Percentiles rank a stretch among this genome's conserved stretches.
Conservation (phyloP, 2,113 vertebrate species). For the Micronycteris hirsuta region DNA sequence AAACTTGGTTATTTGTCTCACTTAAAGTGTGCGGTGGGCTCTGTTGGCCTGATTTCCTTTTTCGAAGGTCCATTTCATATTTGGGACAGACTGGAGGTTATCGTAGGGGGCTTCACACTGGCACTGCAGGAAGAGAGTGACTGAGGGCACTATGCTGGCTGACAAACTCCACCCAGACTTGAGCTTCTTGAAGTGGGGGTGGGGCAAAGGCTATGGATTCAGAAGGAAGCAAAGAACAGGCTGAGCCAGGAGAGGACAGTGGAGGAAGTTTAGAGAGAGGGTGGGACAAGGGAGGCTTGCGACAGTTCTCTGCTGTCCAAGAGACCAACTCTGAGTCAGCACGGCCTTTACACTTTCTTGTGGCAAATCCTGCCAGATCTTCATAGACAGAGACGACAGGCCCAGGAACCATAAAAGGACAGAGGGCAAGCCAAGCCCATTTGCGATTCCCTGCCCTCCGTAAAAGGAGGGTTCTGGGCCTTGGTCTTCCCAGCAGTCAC, state of each 20-base stretch:
- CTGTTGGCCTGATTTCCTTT: slow-evolving; percentile 36
- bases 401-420: slow-evolving; percentile 57
- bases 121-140: neutral
- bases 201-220: neutral
- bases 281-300: neutral
- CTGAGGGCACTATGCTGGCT: neutral
- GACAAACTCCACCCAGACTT: neutral
- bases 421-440: slow-evolving; percentile 40
- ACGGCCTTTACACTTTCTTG: slow-evolving; percentile 31
- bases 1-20: neutral
- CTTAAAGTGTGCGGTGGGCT: neutral
- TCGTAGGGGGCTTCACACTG: neutral
- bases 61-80: slow-evolving; percentile 24
- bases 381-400: neutral
- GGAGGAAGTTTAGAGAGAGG: slow-evolving; percentile 44
- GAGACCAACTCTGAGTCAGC: slow-evolving; percentile 66
- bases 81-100: slow-evolving; percentile 11
- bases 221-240: neutral
- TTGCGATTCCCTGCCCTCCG: neutral
- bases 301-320: slow-evolving; percentile 12
- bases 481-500: neutral
- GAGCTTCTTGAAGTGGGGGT: neutral
- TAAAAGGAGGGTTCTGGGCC: slow-evolving; percentile 33
- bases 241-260: neutral
- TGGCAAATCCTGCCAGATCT: slow-evolving; percentile 22